phyloP scores from a whole-genome alignment of 2,797 vertebrate species.

The Pangasius krempfi region DNA sequence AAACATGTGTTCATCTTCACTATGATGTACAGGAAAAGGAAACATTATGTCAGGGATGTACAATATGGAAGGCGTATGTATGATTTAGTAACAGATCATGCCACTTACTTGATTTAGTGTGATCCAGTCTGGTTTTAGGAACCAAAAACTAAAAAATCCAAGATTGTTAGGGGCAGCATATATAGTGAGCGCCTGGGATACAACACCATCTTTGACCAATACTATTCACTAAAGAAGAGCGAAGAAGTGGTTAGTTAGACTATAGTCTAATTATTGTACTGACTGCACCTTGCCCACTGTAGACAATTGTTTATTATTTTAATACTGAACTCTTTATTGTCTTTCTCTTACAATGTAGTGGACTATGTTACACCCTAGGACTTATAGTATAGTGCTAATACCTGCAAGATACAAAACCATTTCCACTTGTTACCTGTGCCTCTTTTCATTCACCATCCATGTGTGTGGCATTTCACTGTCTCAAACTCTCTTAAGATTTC shows the following conservation, averaged over 20 bases:
- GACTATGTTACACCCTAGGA: not conserved
- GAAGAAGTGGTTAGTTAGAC: not conserved
- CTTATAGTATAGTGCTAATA: not conserved
- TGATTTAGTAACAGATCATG: not conserved
- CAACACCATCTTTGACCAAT: not conserved
- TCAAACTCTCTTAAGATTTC: slow-evolving; percentile 20
- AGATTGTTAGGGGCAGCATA: not conserved
- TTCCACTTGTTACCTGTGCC: slow-evolving; percentile 3
- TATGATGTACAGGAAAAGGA: not conserved
- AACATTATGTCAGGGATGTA: not conserved
- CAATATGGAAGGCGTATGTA: not conserved
- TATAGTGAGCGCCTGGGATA: not conserved
- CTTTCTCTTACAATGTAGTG: not conserved
- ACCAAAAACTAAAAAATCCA: not conserved
- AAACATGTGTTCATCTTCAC: not conserved
- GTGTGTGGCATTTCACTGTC: slow-evolving; percentile 25
- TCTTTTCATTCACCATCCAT: slow-evolving; percentile 16
- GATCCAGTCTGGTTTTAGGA: not conserved
- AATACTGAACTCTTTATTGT: not conserved
- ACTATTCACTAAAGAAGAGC: not conserved
- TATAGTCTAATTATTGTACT: not conserved
- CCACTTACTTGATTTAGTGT: not conserved
- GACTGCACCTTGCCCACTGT: not conserved
- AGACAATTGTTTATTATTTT: not conserved
- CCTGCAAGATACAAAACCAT: not conserved